A percentile compares a stretch with the other conserved stretches of the same genome.
Evolutionary conservation across 2,888 invertebrate species (phyloP).

Genomic region (Exephanes ischioxanthus): DNA sequence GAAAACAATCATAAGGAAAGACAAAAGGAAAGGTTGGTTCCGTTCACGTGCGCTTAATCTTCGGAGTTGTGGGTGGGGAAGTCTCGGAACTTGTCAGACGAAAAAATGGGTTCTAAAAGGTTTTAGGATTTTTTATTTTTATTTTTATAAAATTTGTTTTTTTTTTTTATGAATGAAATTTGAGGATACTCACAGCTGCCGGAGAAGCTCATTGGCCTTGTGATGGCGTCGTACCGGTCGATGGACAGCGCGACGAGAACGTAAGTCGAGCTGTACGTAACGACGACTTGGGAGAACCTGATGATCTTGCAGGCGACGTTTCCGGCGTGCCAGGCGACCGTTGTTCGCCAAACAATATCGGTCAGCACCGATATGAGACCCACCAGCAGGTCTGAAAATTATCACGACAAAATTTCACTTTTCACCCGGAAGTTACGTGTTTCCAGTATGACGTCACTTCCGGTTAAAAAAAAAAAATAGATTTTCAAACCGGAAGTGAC

Average conservation of each 20-base stretch:
- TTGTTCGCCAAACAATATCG: constrained; percentile 95
- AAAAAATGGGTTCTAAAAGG: background rate
- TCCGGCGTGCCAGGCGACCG: constrained; percentile 95
- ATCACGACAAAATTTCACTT: constrained; percentile 44
- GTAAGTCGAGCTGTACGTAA: constrained; percentile 97
- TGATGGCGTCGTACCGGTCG: constrained; percentile 97
- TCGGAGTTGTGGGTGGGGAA: too few species aligned
- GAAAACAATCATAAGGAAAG: too few species aligned
- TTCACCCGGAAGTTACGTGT: too few species aligned
- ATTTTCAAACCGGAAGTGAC: too few species aligned
- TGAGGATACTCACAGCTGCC: constrained; percentile 94
- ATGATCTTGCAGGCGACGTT: constrained; percentile 95
- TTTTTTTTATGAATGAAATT: background rate
- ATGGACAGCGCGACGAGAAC: constrained; percentile 96
- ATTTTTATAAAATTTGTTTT: background rate
- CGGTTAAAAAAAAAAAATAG: too few species aligned
- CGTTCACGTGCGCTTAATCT: too few species aligned
- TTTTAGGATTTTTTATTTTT: too few species aligned
- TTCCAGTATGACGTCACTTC: too few species aligned
- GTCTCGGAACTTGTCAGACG: background rate
- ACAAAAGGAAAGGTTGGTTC: too few species aligned
- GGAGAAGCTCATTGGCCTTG: constrained; percentile 97
- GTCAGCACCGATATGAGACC: constrained; percentile 95
- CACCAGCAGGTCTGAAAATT: constrained; percentile 92
- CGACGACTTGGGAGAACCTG: constrained; percentile 93